Percentiles rank a stretch among this genome's conserved stretches.
phyloP scores from a whole-genome alignment of 2,888 invertebrate genomes.

The Gandaritis pyraliata region DNA sequence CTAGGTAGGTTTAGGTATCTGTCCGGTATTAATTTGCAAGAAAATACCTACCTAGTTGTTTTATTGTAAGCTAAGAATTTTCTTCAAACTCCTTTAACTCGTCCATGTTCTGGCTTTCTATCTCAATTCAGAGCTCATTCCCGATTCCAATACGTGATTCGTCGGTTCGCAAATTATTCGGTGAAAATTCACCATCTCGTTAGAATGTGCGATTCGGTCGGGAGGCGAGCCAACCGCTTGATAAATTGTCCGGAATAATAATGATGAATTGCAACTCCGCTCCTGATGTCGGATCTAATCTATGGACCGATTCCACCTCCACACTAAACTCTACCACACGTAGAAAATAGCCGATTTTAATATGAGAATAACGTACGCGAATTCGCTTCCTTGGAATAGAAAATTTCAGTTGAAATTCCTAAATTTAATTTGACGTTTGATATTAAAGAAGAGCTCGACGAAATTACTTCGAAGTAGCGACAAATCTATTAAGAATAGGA shows the following conservation, averaged over 20 bases:
- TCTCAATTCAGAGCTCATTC: conserved; percentile 82
- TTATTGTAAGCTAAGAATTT: conserved; percentile 32
- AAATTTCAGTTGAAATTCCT: conserved; percentile 38
- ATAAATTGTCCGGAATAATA: conserved; percentile 85
- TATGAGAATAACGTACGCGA: conserved; percentile 19
- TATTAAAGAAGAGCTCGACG: conserved; percentile 61
- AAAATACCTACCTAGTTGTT: no score
- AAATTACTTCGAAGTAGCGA: conserved; percentile 78
- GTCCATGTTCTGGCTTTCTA: conserved; percentile 78
- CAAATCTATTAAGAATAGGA: conserved; percentile 80
- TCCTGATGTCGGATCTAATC: conserved; percentile 75
- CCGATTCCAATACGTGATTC: conserved; percentile 84
- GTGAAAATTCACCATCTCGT: conserved; percentile 85
- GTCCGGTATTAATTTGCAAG: no score
- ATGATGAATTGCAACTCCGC: conserved; percentile 83
- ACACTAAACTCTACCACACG: conserved; percentile 37
- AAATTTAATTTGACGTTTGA: conserved; percentile 67
- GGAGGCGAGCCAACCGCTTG: conserved; percentile 82
- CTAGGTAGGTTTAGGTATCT: no score
- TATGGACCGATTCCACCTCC: conserved; percentile 64
- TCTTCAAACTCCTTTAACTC: conserved; percentile 50
- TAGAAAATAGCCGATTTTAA: conserved; percentile 25
- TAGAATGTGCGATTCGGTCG: conserved; percentile 82
- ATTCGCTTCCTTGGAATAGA: conserved; percentile 26
- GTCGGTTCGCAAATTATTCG: conserved; percentile 84